Conservation (phyloP, 2,113 vertebrate genomes). For the Ibidorhyncha struthersii region DNA sequence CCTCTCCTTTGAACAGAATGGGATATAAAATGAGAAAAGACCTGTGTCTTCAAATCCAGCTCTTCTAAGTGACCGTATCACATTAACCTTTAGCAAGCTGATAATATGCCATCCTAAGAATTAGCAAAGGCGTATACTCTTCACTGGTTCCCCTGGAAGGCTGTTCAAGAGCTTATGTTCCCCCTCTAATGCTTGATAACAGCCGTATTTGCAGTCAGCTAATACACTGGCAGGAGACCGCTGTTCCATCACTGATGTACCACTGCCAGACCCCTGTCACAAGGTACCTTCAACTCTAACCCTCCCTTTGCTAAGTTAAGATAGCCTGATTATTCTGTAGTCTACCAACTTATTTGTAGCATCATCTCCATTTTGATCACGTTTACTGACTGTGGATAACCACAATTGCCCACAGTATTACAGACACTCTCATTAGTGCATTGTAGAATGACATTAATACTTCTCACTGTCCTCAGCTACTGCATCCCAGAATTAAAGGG, state of each 20-base stretch:
- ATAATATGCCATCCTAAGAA: not conserved
- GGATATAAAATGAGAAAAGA: not conserved
- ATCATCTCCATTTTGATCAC: not conserved
- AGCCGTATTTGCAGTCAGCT: not conserved
- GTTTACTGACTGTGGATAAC: not conserved
- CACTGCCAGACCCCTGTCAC: not conserved
- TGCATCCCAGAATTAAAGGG: not conserved
- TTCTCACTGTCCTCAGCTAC: not conserved
- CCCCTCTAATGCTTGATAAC: not conserved
- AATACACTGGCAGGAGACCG: not conserved
- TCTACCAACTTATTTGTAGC: not conserved
- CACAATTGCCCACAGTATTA: not conserved
- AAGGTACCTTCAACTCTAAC: not conserved
- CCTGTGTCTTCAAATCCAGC: not conserved
- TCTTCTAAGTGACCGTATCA: not conserved
- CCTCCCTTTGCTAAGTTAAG: not conserved
- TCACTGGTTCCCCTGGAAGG: not conserved
- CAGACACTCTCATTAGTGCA: not conserved
- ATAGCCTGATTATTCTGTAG: not conserved
- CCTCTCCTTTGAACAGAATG: not conserved
- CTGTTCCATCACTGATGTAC: not conserved
- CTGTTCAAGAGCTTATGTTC: not conserved
- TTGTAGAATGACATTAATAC: not conserved
- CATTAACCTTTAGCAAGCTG: not conserved
- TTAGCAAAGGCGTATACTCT: not conserved